Evolutionary conservation across 2,888 invertebrate genomes (phyloP).

Genomic region (Tuta absoluta): DNA sequence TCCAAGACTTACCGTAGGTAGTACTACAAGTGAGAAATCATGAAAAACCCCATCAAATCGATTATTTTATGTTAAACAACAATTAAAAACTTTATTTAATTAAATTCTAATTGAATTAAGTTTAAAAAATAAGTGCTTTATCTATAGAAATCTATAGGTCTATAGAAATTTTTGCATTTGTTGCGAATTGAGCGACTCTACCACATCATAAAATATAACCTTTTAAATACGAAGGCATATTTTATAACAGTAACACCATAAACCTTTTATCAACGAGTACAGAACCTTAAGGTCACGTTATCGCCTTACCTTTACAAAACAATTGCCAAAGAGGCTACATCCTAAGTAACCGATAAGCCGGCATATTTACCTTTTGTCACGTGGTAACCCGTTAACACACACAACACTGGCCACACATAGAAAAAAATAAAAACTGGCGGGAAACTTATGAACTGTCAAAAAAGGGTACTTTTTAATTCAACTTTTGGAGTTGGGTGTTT

Average conservation of each 20-base stretch:
- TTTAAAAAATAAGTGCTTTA: not conserved
- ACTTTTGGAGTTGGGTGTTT: conserved; percentile 12
- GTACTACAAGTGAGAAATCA: too few relatives aligned
- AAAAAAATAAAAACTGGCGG: conserved; percentile 16
- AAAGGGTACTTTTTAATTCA: conserved; percentile 21
- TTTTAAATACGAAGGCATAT: conserved; percentile 1
- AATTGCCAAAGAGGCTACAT: conserved; percentile 20
- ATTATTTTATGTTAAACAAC: too few relatives aligned
- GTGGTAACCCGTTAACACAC: conserved; percentile 18
- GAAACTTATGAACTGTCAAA: conserved; percentile 12
- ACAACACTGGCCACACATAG: conserved; percentile 15
- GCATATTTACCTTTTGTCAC: conserved; percentile 29
- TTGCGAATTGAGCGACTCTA: not conserved
- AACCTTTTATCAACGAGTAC: conserved; percentile 7
- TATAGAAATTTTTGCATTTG: not conserved
- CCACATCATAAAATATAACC: not conserved
- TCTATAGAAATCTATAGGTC: too few relatives aligned
- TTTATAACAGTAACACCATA: not conserved
- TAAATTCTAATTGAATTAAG: too few relatives aligned
- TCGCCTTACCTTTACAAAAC: conserved; percentile 23
- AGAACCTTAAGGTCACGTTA: conserved; percentile 19
- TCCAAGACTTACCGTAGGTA: too few relatives aligned
- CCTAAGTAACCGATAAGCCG: conserved; percentile 24
- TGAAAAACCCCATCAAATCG: too few relatives aligned
- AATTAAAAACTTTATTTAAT: too few relatives aligned